Evolutionary conservation across 2,113 vertebrate genomes (phyloP).

Genomic region (Sinocyclocheilus maitianheensis): DNA sequence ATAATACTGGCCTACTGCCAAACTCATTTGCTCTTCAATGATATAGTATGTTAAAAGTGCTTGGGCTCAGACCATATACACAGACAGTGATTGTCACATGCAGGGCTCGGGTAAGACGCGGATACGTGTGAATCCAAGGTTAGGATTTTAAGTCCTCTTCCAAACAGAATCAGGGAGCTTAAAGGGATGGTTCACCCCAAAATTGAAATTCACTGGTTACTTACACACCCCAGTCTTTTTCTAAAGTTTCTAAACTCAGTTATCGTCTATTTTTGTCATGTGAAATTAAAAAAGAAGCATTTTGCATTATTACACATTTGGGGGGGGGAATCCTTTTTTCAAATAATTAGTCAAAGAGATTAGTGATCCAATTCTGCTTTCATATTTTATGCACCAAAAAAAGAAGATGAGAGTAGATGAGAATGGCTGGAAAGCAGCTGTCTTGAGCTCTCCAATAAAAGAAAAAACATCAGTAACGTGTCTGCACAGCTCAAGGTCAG

Average conservation of each 20-base stretch:
- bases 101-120: too few relatives aligned
- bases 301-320: background rate
- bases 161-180: too few relatives aligned
- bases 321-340: too few relatives aligned
- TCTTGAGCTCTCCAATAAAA: background rate
- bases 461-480: background rate
- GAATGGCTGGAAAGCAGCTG: background rate
- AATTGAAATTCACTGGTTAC: too few relatives aligned
- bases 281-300: background rate
- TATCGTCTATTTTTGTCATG: background rate
- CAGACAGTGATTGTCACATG: background rate
- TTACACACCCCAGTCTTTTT: background rate
- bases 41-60: background rate
- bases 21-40: background rate
- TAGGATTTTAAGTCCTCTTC: too few relatives aligned
- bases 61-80: background rate
- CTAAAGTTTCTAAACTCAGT: background rate
- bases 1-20: background rate
- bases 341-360: background rate
- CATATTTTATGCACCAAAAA: background rate
- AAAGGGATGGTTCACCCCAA: too few relatives aligned
- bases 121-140: too few relatives aligned
- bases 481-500: background rate
- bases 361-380: background rate
- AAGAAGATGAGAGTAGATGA: background rate